These are phyloP conservation scores for Willisornis vidua DNA, from an alignment of 2,113 vertebrate species.

Conservation along the genomic window DNA sequence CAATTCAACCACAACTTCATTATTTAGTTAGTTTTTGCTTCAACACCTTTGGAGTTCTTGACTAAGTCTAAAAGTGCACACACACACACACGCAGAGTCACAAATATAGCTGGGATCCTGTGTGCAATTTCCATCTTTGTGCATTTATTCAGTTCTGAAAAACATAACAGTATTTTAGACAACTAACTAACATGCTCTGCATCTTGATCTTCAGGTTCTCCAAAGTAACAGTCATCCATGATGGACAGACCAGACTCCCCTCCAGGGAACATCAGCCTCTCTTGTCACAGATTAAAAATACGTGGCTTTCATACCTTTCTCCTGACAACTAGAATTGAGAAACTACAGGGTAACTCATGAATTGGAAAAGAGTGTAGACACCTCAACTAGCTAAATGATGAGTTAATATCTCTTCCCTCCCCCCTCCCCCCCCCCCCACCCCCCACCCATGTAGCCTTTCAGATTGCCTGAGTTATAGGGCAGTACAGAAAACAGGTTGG, in stretches of 20 bases:
- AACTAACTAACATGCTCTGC: background rate
- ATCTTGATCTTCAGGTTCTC: background rate
- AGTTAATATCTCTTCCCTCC: background rate
- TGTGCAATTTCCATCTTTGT: background rate
- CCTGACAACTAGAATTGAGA: conserved; percentile 18
- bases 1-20: conserved; percentile 17
- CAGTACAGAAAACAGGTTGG: background rate
- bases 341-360: background rate
- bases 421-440: background rate
- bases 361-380: background rate
- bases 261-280: background rate
- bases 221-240: background rate
- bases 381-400: background rate
- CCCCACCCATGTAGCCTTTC: background rate
- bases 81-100: background rate
- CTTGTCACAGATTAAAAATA: background rate
- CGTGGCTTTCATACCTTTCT: background rate
- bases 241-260: background rate
- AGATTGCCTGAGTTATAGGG: background rate
- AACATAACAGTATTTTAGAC: background rate
- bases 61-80: background rate
- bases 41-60: background rate
- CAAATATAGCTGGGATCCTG: background rate
- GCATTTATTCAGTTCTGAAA: background rate
- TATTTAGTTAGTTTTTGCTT: conserved; percentile 4